phyloP scores from a whole-genome alignment of 2,888 invertebrate genomes.

The Tipula unca region DNA sequence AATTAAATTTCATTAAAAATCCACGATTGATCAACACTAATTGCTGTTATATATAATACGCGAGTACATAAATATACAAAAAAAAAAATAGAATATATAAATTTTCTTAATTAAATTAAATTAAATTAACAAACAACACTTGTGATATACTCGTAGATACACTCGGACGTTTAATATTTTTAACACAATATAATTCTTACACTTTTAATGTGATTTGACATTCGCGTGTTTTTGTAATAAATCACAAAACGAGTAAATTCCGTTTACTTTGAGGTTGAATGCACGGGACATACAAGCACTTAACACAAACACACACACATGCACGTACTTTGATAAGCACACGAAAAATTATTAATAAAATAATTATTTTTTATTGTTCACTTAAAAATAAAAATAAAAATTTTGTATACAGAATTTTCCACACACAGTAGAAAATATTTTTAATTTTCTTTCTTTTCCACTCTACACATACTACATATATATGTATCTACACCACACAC shows the following conservation, averaged over 20 bases:
- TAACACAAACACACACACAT: neutral
- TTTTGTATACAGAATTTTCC: neutral
- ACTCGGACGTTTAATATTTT: too few species aligned
- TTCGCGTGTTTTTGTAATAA: neutral
- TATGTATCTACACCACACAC: neutral
- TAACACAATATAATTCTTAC: too few species aligned
- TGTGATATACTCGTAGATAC: neutral
- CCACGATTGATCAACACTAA: neutral
- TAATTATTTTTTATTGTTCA: neutral
- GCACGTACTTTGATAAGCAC: neutral
- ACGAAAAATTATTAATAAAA: neutral
- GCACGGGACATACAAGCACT: neutral
- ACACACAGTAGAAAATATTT: neutral
- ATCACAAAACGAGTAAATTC: neutral
- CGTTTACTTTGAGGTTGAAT: neutral
- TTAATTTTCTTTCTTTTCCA: neutral
- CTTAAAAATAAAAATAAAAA: neutral
- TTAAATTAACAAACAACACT: neutral
- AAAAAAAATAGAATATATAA: neutral
- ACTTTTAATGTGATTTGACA: neutral
- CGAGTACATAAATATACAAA: neutral
- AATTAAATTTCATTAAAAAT: neutral
- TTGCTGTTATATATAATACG: neutral
- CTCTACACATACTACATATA: neutral
- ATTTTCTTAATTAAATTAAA: neutral